Conservation (phyloP, 2,113 vertebrate genomes). For the Brevimyrus niger region DNA sequence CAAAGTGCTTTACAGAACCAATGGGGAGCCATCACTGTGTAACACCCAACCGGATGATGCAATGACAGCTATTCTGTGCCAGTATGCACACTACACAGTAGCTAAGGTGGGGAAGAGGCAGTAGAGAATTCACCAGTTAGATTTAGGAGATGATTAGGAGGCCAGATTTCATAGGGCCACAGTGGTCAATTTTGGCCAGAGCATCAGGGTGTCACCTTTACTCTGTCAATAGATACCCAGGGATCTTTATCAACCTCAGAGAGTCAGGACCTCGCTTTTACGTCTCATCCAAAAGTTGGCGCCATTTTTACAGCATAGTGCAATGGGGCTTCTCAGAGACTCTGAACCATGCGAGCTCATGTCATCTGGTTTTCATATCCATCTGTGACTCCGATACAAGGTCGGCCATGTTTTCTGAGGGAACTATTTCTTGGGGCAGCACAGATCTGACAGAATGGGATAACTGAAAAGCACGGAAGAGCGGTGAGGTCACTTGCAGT, state of each 20-base stretch:
- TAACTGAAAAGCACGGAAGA: conserved; percentile 47
- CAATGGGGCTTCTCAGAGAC: neutral
- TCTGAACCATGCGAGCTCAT: neutral
- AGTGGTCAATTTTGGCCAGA: neutral
- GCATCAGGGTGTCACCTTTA: neutral
- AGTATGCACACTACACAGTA: neutral
- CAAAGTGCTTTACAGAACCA: neutral
- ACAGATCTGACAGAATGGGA: conserved; percentile 49
- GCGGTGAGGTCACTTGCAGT: conserved; percentile 13
- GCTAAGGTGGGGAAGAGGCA: neutral
- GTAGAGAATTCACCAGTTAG: neutral
- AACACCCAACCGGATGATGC: neutral
- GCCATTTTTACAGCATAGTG: neutral
- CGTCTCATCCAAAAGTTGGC: neutral
- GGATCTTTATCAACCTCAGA: neutral
- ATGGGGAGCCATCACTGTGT: neutral
- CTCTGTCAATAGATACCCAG: neutral
- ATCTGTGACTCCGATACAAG: neutral
- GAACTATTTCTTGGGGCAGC: neutral
- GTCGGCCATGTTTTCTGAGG: neutral
- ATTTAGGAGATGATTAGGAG: neutral
- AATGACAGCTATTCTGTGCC: neutral
- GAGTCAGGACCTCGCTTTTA: neutral
- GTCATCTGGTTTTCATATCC: neutral
- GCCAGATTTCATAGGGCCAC: neutral